Evolutionary conservation across 1,140 invertebrate genomes (phyloP).

Genomic region (Trachymyrmex septentrionalis): DNA sequence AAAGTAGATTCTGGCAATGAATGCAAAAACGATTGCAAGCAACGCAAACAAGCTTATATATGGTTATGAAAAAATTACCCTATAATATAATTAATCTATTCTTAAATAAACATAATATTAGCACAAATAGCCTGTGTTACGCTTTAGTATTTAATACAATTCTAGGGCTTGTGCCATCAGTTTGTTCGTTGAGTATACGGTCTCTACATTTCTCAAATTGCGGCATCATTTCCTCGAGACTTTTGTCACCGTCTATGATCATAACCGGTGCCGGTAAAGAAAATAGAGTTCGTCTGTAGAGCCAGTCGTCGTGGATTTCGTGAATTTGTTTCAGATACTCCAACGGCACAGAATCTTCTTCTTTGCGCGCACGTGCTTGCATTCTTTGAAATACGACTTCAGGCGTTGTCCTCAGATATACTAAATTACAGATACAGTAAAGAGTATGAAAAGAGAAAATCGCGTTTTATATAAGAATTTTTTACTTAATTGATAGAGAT

Average conservation of each 20-base stretch:
- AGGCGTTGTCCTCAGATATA: conserved; percentile 94
- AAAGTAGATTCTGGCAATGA: too few relatives aligned
- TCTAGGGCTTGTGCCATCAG: not conserved
- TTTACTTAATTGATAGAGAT: not conserved
- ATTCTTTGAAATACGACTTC: conserved; percentile 94
- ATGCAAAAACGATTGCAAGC: too few relatives aligned
- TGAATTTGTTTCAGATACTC: conserved; percentile 93
- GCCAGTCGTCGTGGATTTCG: conserved; percentile 94
- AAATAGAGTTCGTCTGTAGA: conserved; percentile 85
- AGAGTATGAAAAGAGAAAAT: conserved; percentile 6
- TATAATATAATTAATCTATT: not conserved
- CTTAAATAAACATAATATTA: not conserved
- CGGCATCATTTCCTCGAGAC: conserved; percentile 83
- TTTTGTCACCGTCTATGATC: conserved; percentile 86
- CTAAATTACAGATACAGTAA: conserved; percentile 83
- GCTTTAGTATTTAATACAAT: conserved; percentile 37
- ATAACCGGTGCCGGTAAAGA: conserved; percentile 85
- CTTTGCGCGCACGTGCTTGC: conserved; percentile 91
- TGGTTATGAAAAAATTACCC: not conserved
- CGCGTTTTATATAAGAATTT: not conserved
- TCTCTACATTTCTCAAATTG: conserved; percentile 85
- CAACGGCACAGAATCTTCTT: conserved; percentile 92
- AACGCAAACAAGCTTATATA: not conserved
- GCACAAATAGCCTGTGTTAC: not conserved
- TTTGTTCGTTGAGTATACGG: conserved; percentile 73